These are phyloP conservation scores for Dryocosmus kuriphilus DNA, from an alignment of 2,888 invertebrate genomes.

Conservation along the genomic window DNA sequence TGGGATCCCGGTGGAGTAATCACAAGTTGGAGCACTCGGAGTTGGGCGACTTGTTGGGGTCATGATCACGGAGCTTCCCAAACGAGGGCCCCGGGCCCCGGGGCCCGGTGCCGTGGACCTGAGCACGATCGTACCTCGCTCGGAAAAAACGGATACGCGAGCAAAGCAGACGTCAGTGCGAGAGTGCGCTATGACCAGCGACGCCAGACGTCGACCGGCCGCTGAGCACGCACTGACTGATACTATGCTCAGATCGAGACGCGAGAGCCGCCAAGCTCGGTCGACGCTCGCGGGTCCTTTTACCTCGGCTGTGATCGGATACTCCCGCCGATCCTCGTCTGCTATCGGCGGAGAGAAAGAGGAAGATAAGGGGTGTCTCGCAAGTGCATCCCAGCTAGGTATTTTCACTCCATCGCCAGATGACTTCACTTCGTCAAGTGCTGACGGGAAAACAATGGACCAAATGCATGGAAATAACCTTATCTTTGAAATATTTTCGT, in stretches of 20 bases:
- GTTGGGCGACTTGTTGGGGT: slow-evolving; percentile 43
- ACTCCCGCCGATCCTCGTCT: slow-evolving; percentile 25
- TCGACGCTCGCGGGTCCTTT: slow-evolving; percentile 41
- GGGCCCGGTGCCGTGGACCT: slow-evolving; percentile 58
- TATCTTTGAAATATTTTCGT: too few species aligned
- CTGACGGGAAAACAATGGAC: too few species aligned
- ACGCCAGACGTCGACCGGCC: slow-evolving; percentile 73
- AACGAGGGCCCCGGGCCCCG: slow-evolving; percentile 59
- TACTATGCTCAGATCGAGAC: slow-evolving; percentile 31
- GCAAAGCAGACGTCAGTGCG: slow-evolving; percentile 45
- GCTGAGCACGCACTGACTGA: slow-evolving; percentile 72
- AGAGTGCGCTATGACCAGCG: slow-evolving; percentile 49
- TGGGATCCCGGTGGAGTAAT: slow-evolving; percentile 6
- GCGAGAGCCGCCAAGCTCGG: slow-evolving; percentile 36
- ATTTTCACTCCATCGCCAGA: too few species aligned
- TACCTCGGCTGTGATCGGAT: slow-evolving; percentile 31
- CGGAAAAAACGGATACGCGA: slow-evolving; percentile 35
- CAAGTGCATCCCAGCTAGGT: not conserved
- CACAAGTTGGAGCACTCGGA: slow-evolving; percentile 30
- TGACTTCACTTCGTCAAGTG: too few species aligned
- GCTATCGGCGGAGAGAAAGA: not conserved
- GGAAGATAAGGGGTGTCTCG: slow-evolving; percentile 26
- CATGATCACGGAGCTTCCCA: slow-evolving; percentile 51
- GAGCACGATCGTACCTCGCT: slow-evolving; percentile 29
- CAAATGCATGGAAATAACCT: too few species aligned